Base-by-base conservation (phyloP, 53 echinoderm and acorn worm species). In the Glandiceps talaboti region DNA sequence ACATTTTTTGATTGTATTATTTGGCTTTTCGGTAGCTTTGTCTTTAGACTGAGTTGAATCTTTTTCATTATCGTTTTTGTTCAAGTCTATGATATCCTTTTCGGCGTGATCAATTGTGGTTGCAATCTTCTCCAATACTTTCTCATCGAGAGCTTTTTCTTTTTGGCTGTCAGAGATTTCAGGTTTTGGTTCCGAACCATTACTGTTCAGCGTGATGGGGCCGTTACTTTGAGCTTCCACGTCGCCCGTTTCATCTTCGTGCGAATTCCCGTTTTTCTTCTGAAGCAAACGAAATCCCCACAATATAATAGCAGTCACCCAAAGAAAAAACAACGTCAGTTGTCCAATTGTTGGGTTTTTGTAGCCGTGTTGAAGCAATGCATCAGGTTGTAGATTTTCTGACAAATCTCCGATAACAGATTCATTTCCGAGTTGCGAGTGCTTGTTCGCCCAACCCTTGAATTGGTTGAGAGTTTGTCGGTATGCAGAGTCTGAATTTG, bases 241-340 rank as follows among this genome's bases (percentile, higher is more conserved):
- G 20, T 45, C 64, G n/a, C 75, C 84, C 1, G 74, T 27, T 1
- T 83, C 76, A 1, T 76, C 83, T 1, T 29, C 76, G 14, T 29
- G 28, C 0, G 27, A 14, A 81, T 27, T 29, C 6, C 28, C 28
- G 14, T 33, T 74, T 28, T 81, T 75, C 1, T 79, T 73, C 10
- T 25, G 1, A 26, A 80, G 79, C 27, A 91, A 0, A 27, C 89
- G 81, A 28, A 87, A 75, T 1, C 79, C 74, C 83, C 87, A 80
- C 31, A 92, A 64, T 31, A 77, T 1, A 20, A 82, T 29, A 0
- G 85, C 74, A 27, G 82, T 80, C 29, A 87, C 26, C 92, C 92
- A 92, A 0, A 92, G 76, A 28, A 92, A 82, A 10, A 89, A 89
- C 32, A 92, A 80, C 0, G 89, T 89, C 1, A 81, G 33, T 72